Base-by-base conservation (phyloP, 2,113 vertebrate species). In the Oncorhynchus tshawytscha region DNA sequence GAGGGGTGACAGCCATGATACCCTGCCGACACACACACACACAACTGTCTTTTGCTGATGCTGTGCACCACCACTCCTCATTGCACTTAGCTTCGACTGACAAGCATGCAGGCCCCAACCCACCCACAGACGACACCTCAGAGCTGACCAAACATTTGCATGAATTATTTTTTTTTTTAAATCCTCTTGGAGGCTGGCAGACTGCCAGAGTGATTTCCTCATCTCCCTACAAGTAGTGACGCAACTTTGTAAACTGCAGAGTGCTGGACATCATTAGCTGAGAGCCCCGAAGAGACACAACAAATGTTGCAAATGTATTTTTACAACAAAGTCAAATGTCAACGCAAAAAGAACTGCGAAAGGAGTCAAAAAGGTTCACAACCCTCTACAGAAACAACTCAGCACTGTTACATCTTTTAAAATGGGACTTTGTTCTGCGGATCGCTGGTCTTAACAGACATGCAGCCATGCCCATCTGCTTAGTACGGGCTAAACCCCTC, bases 161-260 rank as follows among this genome's bases (percentile, higher is more conserved):
- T 15, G 45, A 70, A 48, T 81, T 24, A 59, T 78, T 74, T 5
- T 31, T 31, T 31, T 31, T 31, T 29, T 4, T 4, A 29, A 29
- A 31, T 31, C 86, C 82, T 75, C 73, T 77, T 74, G 49, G 67
- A 81, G 34, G 34, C 34, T 39, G 34, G 34, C 34, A 81, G 82
- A 6, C 3, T 24, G 84, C 83, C 84, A 86, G 49, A 70, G 64
- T 85, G 78, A 85, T 84, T 86, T 86, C 77, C 84, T 84, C 78
- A 29, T 3, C 77, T 67, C 71, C 78, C 76, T 77, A 77, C 72
- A 84, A 77, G 83, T 65, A 74, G 82, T 72, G 84, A 81, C 71
- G 51, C 72, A 13, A 70, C 66, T 34, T 78, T 18, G 20, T 7
- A 20, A 8, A 73, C 73, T 60, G 79, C 76, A 81, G 79, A 87